Evolutionary conservation across 2,113 vertebrate genomes (phyloP).

Genomic region (Eulacestoma nigropectus): DNA sequence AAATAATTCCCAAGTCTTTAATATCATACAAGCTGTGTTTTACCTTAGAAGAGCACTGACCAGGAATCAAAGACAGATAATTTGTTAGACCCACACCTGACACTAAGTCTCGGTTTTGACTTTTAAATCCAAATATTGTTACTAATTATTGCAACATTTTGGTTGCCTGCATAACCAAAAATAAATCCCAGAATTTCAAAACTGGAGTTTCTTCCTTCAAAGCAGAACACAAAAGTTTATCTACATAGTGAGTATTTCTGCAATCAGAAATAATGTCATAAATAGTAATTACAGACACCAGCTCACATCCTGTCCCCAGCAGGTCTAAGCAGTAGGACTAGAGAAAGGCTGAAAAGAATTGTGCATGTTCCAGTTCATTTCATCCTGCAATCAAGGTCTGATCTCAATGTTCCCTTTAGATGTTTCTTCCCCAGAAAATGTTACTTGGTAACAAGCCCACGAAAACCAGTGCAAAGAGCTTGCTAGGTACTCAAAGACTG

Average conservation of each 20-base stretch:
- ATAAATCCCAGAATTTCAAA: not conserved
- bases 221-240: not conserved
- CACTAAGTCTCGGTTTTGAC: not conserved
- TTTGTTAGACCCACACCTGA: not conserved
- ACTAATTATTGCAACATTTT: not conserved
- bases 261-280: not conserved
- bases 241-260: not conserved
- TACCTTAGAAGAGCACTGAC: not conserved
- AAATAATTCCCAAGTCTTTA: not conserved
- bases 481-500: not conserved
- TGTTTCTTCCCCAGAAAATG: not conserved
- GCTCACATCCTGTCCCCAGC: not conserved
- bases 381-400: not conserved
- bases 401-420: not conserved
- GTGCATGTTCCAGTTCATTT: not conserved
- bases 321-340: not conserved
- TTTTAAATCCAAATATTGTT: not conserved
- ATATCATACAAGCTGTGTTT: not conserved
- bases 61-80: not conserved
- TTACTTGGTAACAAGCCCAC: not conserved
- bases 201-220: not conserved
- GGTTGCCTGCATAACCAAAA: not conserved
- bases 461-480: not conserved
- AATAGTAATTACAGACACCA: not conserved
- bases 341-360: not conserved